Evolutionary conservation across 2,797 vertebrate genomes (phyloP).

Genomic region (Pogonophryne albipinna): DNA sequence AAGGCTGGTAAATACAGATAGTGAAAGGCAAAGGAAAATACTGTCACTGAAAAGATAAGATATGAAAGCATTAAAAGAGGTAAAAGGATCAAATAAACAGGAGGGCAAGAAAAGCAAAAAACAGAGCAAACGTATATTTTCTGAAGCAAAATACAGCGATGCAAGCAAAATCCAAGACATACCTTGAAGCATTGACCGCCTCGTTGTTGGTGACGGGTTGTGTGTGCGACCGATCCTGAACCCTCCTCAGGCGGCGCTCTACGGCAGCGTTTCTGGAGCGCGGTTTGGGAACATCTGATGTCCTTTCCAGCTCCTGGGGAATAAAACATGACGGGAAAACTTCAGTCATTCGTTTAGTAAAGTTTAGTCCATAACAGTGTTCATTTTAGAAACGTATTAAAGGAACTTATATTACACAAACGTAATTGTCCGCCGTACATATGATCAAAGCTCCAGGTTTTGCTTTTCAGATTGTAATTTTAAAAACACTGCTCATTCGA

Average conservation of each 20-base stretch:
- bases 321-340: neutral
- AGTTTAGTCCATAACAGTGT: neutral
- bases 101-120: neutral
- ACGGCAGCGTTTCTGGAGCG: conserved; percentile 90
- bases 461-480: conserved; percentile 6
- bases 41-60: neutral
- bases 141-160: neutral
- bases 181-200: conserved; percentile 93
- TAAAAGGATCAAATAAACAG: neutral
- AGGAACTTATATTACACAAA: neutral
- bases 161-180: conserved; percentile 56
- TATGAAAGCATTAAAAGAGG: neutral
- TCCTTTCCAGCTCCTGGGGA: conserved; percentile 93
- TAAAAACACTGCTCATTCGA: neutral
- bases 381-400: neutral
- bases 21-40: neutral
- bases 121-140: neutral
- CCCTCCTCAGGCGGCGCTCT: conserved; percentile 90
- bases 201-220: conserved; percentile 94
- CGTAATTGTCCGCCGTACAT: too few species aligned
- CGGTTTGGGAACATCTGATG: conserved; percentile 91
- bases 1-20: neutral
- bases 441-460: neutral
- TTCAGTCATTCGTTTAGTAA: neutral
- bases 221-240: conserved; percentile 93